These are phyloP conservation scores for Dromius quadrimaculatus DNA, from an alignment of 2,888 invertebrate species.

Conservation along the genomic window DNA sequence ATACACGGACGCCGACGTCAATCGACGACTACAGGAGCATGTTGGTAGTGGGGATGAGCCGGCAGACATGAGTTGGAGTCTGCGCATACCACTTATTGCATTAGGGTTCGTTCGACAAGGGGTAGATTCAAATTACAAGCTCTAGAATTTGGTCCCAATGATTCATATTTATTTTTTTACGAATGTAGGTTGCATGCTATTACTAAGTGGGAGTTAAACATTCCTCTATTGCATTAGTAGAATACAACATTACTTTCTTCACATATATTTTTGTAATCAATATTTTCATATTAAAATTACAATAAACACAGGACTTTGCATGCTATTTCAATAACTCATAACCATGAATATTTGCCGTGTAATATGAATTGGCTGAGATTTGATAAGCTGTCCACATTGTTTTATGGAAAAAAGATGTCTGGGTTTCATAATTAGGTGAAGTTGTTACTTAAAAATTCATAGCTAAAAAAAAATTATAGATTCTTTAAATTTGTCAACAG, in stretches of 20 bases:
- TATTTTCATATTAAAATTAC: neutral
- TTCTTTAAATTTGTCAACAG: too few relatives aligned
- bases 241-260: neutral
- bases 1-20: slow-evolving; percentile 12
- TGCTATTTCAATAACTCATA: too few relatives aligned
- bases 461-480: too few relatives aligned
- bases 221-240: too few relatives aligned
- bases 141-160: neutral
- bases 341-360: too few relatives aligned
- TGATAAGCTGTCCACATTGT: too few relatives aligned
- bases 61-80: neutral
- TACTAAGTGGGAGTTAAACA: neutral
- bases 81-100: neutral
- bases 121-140: neutral
- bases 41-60: slow-evolving; percentile 5
- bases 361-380: too few relatives aligned
- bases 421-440: too few relatives aligned
- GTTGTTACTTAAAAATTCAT: too few relatives aligned
- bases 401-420: too few relatives aligned
- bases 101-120: slow-evolving; percentile 7
- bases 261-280: neutral
- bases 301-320: neutral
- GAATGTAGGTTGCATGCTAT: neutral
- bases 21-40: slow-evolving; percentile 28
- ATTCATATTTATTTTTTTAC: neutral